These are phyloP conservation scores for Pempheris klunzingeri DNA, from an alignment of 2,797 vertebrate species.

Conservation along the genomic window DNA sequence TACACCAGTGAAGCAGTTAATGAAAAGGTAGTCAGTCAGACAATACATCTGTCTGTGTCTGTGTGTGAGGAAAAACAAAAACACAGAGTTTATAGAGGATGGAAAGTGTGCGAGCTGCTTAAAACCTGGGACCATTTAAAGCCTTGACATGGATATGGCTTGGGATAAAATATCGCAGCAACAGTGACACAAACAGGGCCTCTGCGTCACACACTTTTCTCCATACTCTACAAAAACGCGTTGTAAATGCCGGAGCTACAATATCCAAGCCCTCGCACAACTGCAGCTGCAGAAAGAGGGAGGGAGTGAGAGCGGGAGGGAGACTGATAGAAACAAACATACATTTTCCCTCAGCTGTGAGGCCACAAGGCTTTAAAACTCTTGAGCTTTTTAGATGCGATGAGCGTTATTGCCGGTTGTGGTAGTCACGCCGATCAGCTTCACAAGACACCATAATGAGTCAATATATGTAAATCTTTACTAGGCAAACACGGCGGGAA, in stretches of 20 bases:
- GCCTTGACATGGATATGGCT: slow-evolving; percentile 17
- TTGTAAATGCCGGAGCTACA: slow-evolving; percentile 57
- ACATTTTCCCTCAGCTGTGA: slow-evolving; percentile 81
- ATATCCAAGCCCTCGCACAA: slow-evolving; percentile 57
- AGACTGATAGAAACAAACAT: slow-evolving; percentile 76
- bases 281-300: slow-evolving; percentile 76
- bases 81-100: slow-evolving; percentile 14
- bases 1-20: slow-evolving; percentile 54
- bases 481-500: slow-evolving; percentile 99
- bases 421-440: slow-evolving; percentile 94
- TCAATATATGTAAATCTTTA: slow-evolving; percentile 99
- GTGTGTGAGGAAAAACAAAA: slow-evolving; percentile 25
- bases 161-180: slow-evolving; percentile 24
- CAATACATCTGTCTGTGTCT: slow-evolving; percentile 29
- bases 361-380: slow-evolving; percentile 80
- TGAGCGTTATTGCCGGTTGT: slow-evolving; percentile 82
- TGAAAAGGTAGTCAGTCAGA: slow-evolving; percentile 58
- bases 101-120: slow-evolving; percentile 27
- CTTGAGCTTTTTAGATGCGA: slow-evolving; percentile 81
- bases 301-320: slow-evolving; percentile 57
- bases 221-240: slow-evolving; percentile 46
- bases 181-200: slow-evolving; percentile 52
- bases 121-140: slow-evolving; percentile 12
- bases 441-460: slow-evolving; percentile 99
- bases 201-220: slow-evolving; percentile 21